Base-by-base conservation (phyloP, 2,888 invertebrate species). In the Ferdinandea cuprea region DNA sequence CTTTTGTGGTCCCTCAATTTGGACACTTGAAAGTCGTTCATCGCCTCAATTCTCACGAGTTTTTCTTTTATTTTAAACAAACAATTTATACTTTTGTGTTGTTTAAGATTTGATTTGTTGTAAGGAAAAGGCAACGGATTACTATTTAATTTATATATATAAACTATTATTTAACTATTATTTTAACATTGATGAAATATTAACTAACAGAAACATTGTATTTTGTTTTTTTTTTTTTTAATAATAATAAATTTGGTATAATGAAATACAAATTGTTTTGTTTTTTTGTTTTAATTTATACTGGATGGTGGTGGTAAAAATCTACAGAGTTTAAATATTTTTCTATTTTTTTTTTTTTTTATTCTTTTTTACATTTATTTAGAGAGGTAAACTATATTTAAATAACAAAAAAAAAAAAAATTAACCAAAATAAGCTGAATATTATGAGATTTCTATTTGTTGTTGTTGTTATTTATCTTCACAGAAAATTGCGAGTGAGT, bases 141-240 rank as follows among this genome's bases (percentile, higher is more conserved):
- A 73, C 50, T 78, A 68, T 69, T 79, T 61, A 58, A 48, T 63
- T 42, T 61, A 76, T 77, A 74, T 80, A 77, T 83, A 83, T 78
- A 83, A 83, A 83, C 78, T 83, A 78, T 83, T 83, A 81, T 81
- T 81, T 80, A 76, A 81, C 80, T 81, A 83, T 78, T 68, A 50
- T 72, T 54, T 52, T 78, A 83, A 83, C 78, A 83, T 72, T 83
- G 78, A 78, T 78, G 77, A 73, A 78, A 83, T 83, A 83, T 78
- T 81, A 83, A 78, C 77, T 83, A 83, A 83, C 81, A 83, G 77
- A 83, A 83, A 83, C 48, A 78, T 78, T 74, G 50, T 72, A 56
- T 17, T 44, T 44, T 44, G 6, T 40, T 40, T 40, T 40, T 40
- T 13, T 13, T 37, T 37, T 37, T 37, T 37, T 13, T 37, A 37